Evolutionary conservation across 2,113 vertebrate species (phyloP).

Genomic region (Platysteira castanea): DNA sequence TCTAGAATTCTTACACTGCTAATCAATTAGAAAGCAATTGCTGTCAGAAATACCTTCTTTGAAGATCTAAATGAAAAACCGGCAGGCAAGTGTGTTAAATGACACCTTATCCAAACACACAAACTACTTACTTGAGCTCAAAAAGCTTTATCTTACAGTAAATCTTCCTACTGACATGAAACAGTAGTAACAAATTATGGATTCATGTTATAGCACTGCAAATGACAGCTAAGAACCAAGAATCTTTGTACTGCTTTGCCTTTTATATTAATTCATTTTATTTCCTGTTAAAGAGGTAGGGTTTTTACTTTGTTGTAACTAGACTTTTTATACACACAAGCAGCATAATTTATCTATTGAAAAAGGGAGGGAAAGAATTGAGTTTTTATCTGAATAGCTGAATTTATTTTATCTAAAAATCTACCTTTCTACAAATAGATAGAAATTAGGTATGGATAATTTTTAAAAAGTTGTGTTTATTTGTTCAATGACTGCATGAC

Average conservation of each 20-base stretch:
- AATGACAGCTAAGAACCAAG: not conserved
- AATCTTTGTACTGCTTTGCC: not conserved
- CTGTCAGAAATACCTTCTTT: not conserved
- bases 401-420: not conserved
- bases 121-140: not conserved
- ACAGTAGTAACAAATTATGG: not conserved
- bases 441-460: not conserved
- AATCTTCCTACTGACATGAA: not conserved
- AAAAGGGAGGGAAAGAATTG: accelerated
- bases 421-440: not conserved
- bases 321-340: not conserved
- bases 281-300: not conserved
- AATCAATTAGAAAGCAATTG: not conserved
- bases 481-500: not conserved
- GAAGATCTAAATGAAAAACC: not conserved
- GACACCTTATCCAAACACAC: not conserved
- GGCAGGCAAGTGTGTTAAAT: not conserved
- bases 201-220: not conserved
- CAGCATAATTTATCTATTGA: not conserved
- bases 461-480: not conserved
- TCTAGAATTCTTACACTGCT: not conserved
- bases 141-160: not conserved
- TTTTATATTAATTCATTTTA: not conserved
- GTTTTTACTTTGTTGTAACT: not conserved
- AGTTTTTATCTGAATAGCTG: not conserved